phyloP scores from a whole-genome alignment of 2,797 vertebrate species.

The Spizella passerina region DNA sequence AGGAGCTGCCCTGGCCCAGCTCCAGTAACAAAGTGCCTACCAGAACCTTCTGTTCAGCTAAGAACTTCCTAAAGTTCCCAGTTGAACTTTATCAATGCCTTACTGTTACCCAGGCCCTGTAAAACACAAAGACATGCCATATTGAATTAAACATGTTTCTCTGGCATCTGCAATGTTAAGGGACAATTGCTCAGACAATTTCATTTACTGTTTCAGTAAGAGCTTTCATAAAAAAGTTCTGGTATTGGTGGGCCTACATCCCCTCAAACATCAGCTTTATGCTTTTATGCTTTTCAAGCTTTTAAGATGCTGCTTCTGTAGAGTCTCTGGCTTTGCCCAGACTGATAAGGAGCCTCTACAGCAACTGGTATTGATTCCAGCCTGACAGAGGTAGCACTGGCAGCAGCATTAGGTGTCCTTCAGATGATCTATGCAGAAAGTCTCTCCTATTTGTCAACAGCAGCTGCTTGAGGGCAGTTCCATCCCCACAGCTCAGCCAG shows the following conservation, averaged over 20 bases:
- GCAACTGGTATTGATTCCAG: neutral
- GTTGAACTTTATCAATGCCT: neutral
- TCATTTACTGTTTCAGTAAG: neutral
- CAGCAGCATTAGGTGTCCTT: neutral
- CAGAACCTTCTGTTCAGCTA: neutral
- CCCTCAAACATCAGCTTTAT: neutral
- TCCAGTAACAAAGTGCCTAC: neutral
- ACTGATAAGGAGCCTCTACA: neutral
- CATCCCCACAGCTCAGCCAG: neutral
- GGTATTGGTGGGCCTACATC: neutral
- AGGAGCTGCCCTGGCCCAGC: neutral
- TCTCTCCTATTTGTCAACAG: neutral
- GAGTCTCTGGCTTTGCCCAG: neutral
- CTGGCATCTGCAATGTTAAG: neutral
- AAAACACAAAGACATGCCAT: neutral
- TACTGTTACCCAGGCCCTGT: neutral
- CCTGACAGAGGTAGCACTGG: neutral
- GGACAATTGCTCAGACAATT: neutral
- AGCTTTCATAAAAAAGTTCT: neutral
- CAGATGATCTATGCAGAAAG: neutral
- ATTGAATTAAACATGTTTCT: neutral
- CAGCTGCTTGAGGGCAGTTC: neutral
- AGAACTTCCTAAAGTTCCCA: neutral
- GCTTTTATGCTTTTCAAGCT: conserved; percentile 1
- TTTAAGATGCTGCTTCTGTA: neutral